Base-by-base conservation (phyloP, 2,113 vertebrate species). In the Dryoscopus gambensis region DNA sequence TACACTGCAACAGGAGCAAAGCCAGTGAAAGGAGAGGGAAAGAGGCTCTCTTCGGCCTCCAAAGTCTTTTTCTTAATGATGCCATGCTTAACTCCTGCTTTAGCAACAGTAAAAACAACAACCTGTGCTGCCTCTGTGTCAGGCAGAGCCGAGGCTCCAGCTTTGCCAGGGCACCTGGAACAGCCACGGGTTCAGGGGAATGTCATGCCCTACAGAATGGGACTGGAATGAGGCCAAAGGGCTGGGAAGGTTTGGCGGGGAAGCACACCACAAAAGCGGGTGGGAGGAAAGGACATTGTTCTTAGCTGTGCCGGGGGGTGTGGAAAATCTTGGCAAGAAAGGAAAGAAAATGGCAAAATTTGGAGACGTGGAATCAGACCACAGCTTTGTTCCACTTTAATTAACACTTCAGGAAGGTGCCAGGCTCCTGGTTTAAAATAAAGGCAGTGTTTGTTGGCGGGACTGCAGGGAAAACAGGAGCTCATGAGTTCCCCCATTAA, bases 1-100 rank as follows among this genome's bases (percentile, higher is more conserved):
- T 98, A 99, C 90, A 99, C 98, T 99, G 97, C 25, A 52, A 7
- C 6, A 39, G 50, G 89, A 65, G 77, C 69, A 23, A 40, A 44
- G 49, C 24, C 60, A 56, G 42, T 18, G 19, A 64, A n/a, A 65
- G 11, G 21, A 62, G 7, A 11, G 6, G 35, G 18, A 53, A 21
- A 76, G 33, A 4, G 2, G 8, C 4, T 68, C n/a, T 14, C 8
- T 46, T 27, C 63, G n/a, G 5, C n/a, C 37, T 10, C 53, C 33
- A 33, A 52, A 44, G 27, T 24, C 2, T 30, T 37, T 39, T 39
- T 25, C 21, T 9, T 40, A 35, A 47, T 7, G 47, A 47, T 31
- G 23, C 47, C 25, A 4, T 28, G 63, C 23, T 63, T 35, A 40
- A 44, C 17, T 62, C 46, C 33, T 14, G 31, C 49, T 76, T 42